A percentile compares a stretch with the other conserved stretches of the same genome.
Conservation (phyloP, 1,140 invertebrate species). For the Bilobella aurantiaca region DNA sequence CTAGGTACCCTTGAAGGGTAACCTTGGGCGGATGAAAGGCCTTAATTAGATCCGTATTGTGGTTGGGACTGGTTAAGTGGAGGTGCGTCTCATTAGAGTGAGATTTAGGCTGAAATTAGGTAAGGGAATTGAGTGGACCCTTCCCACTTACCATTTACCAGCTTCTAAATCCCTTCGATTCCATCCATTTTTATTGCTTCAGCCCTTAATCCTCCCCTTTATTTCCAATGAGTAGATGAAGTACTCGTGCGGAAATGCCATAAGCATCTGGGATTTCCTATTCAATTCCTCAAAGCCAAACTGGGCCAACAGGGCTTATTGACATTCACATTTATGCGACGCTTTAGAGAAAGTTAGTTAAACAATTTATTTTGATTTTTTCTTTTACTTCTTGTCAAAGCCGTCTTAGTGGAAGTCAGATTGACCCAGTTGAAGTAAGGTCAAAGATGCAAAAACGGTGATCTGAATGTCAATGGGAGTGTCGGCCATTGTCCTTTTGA, state of each 20-base stretch:
- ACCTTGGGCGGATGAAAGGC: not conserved
- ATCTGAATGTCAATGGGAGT: not conserved
- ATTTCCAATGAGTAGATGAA: not conserved
- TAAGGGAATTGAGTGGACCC: slow-evolving; percentile 2
- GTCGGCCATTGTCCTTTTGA: not conserved
- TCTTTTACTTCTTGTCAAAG: too few relatives aligned
- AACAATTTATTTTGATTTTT: too few relatives aligned
- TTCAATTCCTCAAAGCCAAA: too few relatives aligned
- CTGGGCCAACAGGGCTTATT: too few relatives aligned
- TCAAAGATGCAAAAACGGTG: too few relatives aligned
- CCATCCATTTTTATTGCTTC: slow-evolving; percentile 4
- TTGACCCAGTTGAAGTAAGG: too few relatives aligned
- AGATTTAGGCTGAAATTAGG: slow-evolving; percentile 2
- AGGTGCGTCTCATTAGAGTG: not conserved
- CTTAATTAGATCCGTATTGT: not conserved
- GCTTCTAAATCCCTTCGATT: not conserved
- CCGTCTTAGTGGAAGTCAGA: too few relatives aligned
- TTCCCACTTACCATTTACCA: not conserved
- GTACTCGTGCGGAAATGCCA: not conserved
- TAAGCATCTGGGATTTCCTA: too few relatives aligned
- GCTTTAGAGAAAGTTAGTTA: too few relatives aligned
- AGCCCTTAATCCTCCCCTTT: slow-evolving; percentile 8
- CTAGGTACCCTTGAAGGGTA: not conserved
- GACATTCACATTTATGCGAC: too few relatives aligned
- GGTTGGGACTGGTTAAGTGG: not conserved